Base-by-base conservation (phyloP, 64 coral and sea anemone genomes). In the Dendrophyllia cribrosa region DNA sequence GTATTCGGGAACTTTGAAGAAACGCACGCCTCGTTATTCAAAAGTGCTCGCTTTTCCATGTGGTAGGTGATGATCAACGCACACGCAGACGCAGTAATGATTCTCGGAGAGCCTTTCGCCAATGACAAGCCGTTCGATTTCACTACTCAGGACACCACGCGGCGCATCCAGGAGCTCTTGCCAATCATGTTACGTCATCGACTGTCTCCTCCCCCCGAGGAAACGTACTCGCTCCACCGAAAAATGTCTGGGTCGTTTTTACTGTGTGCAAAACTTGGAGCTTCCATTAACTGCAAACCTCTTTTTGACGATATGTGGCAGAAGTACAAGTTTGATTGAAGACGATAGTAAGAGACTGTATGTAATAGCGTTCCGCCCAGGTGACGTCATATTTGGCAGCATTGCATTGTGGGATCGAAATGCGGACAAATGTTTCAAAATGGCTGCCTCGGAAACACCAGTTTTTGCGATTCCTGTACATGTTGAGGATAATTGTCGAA, bases 121-220 rank as follows among this genome's bases (percentile, higher is more conserved):
- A 87, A 50, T 3, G 34, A 89, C 59, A 59, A 86, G 43, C 65
- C 91, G 8, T 99, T 99, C 63, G 16, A 99, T 56, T 99, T 99
- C 68, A 86, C 84, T 16, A 88, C 79, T 45, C 97, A 99, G 74
- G 95, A 96, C 83, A 96, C 95, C 6, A 96, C 97, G 6, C 79
- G 94, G 17, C 91, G 97, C 16, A 99, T 99, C 11, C 82, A 96
- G 45, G 58, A 93, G 21, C 91, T 99, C 13, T 75, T 99, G 85
- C 97, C 97, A 70, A 79, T 99, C 83, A 99, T 99, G 97, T 87
- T 99, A 48, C 97, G 97, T 21, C 97, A 99, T 87, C 97, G 97
- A 45, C 78, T 99, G 50, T 82, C 97, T 9, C 94, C 97, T 61
- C 97, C 97, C 66, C 97, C 97, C 16, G 94, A 99, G 88, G 97